Percentiles rank a stretch among this genome's conserved stretches.
phyloP scores from a whole-genome alignment of 2,797 vertebrate genomes.

The Scarus forsteni region DNA sequence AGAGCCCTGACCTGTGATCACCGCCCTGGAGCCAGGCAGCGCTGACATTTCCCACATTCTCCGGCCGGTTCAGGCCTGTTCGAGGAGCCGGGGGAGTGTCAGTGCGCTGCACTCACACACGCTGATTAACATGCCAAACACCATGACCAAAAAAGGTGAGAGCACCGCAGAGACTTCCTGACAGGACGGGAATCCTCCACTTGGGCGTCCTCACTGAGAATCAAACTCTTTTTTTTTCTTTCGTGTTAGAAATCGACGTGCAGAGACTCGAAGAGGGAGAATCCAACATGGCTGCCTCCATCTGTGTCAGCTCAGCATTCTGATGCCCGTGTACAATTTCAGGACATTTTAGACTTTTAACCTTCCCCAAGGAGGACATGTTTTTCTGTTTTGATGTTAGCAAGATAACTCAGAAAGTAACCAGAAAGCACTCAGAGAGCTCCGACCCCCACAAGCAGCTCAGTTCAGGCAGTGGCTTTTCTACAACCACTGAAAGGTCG shows the following conservation, averaged over 20 bases:
- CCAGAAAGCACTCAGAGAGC: too few species aligned
- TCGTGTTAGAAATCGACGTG: not conserved
- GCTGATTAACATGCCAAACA: constrained; percentile 3
- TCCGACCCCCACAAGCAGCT: too few species aligned
- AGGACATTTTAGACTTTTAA: too few species aligned
- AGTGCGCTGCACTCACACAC: not conserved
- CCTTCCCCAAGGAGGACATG: too few species aligned
- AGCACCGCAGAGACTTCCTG: constrained; percentile 5
- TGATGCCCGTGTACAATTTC: too few species aligned
- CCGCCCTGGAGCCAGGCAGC: constrained; percentile 24
- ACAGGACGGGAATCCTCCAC: not conserved
- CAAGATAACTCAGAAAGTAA: too few species aligned
- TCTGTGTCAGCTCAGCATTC: too few species aligned
- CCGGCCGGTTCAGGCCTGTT: constrained; percentile 52
- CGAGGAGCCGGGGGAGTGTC: constrained; percentile 7
- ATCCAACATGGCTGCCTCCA: not conserved
- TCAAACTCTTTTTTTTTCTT: not conserved
- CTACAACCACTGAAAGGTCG: too few species aligned
- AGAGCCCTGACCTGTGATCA: rapidly evolving
- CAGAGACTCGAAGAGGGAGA: constrained; percentile 3
- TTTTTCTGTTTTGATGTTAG: too few species aligned
- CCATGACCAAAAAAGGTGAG: constrained; percentile 42
- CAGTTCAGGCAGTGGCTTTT: too few species aligned
- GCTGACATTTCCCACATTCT: constrained; percentile 46
- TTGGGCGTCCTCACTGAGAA: rapidly evolving